These are phyloP conservation scores for Orthosia cruda DNA, from an alignment of 2,888 invertebrate species.

Conservation along the genomic window DNA sequence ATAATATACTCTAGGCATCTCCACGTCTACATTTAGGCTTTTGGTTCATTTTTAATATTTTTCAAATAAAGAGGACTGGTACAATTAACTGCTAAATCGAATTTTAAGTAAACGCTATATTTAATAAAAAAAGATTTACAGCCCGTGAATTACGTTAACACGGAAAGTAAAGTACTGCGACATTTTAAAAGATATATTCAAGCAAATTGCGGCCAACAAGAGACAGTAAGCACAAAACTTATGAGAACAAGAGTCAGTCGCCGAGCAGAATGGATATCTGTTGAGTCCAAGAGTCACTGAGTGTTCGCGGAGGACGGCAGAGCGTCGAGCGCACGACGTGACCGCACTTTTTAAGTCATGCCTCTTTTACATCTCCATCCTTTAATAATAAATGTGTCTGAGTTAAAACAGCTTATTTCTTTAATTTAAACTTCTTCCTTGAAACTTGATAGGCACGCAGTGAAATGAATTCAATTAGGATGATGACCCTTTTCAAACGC, in stretches of 20 bases:
- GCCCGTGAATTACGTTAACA: slow-evolving; percentile 36
- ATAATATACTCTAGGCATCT: slow-evolving; percentile 74
- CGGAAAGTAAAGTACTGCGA: slow-evolving; percentile 38
- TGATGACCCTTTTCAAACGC: slow-evolving; percentile 28
- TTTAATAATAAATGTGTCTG: slow-evolving; percentile 50
- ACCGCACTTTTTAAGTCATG: slow-evolving; percentile 75
- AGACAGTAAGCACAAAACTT: slow-evolving; percentile 70
- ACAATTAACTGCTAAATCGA: slow-evolving; percentile 3
- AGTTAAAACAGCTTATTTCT: slow-evolving; percentile 41
- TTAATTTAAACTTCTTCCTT: slow-evolving; percentile 26
- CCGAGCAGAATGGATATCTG: slow-evolving; percentile 79
- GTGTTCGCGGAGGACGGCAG: slow-evolving; percentile 62
- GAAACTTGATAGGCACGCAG: slow-evolving; percentile 35
- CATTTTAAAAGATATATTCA: slow-evolving; percentile 54
- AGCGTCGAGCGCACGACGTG: slow-evolving; percentile 69
- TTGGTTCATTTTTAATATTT: slow-evolving; percentile 47
- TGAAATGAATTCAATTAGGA: slow-evolving; percentile 32
- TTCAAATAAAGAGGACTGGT: not conserved
- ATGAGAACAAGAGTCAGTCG: slow-evolving; percentile 67
- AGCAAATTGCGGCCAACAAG: slow-evolving; percentile 62
- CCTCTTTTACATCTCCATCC: slow-evolving; percentile 56
- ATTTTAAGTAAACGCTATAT: slow-evolving; percentile 15
- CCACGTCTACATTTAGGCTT: slow-evolving; percentile 56
- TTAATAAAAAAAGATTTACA: slow-evolving; percentile 26
- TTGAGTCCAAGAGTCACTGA: slow-evolving; percentile 73